Percentiles rank a stretch among this genome's conserved stretches.
These are phyloP conservation scores for Hybognathus amarus DNA, from an alignment of 2,797 vertebrate species.

Conservation along the genomic window DNA sequence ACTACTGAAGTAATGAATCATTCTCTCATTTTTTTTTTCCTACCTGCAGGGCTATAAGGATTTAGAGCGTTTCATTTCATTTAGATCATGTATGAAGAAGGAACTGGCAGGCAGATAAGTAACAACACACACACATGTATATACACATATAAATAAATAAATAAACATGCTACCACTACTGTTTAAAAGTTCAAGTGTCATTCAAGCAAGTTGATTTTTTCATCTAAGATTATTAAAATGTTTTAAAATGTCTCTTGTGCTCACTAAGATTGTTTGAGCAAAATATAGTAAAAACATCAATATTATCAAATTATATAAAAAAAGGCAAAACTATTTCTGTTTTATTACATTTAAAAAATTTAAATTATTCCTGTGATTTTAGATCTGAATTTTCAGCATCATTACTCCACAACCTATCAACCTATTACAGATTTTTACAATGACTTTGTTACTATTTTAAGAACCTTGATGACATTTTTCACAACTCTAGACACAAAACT, in stretches of 20 bases:
- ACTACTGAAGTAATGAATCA: background rate
- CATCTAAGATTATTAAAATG: too few species aligned
- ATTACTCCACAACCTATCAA: background rate
- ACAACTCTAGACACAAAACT: too few species aligned
- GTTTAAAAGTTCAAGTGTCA: too few species aligned
- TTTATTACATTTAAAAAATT: background rate
- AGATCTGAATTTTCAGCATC: background rate
- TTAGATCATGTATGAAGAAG: conserved; percentile 95
- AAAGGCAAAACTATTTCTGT: background rate
- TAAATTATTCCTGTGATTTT: background rate
- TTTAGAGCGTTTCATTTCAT: conserved; percentile 90
- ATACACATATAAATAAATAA: background rate
- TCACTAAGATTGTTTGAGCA: background rate
- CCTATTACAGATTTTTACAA: too few species aligned
- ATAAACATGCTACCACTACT: background rate
- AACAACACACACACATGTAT: background rate
- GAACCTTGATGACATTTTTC: too few species aligned
- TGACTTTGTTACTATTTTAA: too few species aligned
- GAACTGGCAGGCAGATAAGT: conserved; percentile 89
- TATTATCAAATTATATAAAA: background rate
- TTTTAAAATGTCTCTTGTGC: too few species aligned
- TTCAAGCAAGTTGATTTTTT: too few species aligned
- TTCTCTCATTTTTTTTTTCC: background rate
- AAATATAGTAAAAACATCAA: background rate
- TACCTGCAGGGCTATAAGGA: conserved; percentile 89